Conservation (phyloP, 2,888 invertebrate genomes). For the Antheraea yamamai region DNA sequence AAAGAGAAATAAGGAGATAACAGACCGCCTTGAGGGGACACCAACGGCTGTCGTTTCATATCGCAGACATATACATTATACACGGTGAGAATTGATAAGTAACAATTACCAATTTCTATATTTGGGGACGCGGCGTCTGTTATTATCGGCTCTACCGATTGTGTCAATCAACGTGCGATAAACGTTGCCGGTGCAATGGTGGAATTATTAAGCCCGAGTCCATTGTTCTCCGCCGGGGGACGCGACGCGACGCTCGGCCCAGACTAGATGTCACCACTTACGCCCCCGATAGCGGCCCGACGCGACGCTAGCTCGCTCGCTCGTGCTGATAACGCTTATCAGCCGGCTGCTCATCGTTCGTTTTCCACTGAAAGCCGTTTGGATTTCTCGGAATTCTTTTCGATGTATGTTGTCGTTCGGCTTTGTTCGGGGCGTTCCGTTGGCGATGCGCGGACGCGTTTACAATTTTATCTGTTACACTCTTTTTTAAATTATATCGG, state of each 20-base stretch:
- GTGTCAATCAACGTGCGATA: slow-evolving; percentile 44
- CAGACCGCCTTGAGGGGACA: background rate
- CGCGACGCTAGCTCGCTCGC: slow-evolving; percentile 51
- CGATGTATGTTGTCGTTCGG: background rate
- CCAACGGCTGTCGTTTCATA: background rate
- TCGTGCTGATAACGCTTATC: slow-evolving; percentile 56
- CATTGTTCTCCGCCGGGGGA: background rate
- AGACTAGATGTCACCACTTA: slow-evolving; percentile 63
- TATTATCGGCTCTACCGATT: slow-evolving; percentile 40
- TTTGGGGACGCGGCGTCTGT: slow-evolving; percentile 34
- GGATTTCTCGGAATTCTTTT: slow-evolving; percentile 38
- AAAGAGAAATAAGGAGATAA: background rate
- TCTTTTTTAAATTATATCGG: too few relatives aligned
- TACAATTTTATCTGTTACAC: background rate
- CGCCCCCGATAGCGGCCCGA: slow-evolving; percentile 37
- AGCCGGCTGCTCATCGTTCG: slow-evolving; percentile 35
- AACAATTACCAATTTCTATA: slow-evolving; percentile 32
- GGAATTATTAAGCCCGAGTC: background rate
- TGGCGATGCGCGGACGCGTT: background rate
- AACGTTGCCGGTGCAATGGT: slow-evolving; percentile 4
- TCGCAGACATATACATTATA: background rate
- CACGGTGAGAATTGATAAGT: background rate
- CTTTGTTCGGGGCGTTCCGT: background rate
- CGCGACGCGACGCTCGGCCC: slow-evolving; percentile 26
- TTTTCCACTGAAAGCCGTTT: slow-evolving; percentile 44